These are phyloP conservation scores for Euwallacea similis DNA, from an alignment of 1,140 invertebrate genomes.

Conservation along the genomic window DNA sequence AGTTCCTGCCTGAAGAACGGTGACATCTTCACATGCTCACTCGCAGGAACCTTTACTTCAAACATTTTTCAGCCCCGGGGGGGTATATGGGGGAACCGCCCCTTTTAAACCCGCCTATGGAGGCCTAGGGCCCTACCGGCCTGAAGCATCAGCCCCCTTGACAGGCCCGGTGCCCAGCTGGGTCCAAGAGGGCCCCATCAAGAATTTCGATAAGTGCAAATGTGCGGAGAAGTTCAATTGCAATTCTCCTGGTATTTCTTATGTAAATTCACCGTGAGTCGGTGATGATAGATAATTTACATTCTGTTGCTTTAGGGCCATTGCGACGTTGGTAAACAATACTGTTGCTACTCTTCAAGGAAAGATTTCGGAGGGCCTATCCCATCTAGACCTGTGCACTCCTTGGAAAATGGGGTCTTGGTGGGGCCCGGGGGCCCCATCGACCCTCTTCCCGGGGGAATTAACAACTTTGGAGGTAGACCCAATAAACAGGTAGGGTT, in stretches of 20 bases:
- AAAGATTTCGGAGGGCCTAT: slow-evolving; percentile 48
- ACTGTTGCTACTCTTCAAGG: slow-evolving; percentile 57
- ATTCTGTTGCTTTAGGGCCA: slow-evolving; percentile 52
- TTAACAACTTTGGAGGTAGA: slow-evolving; percentile 8
- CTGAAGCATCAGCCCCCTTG: slow-evolving; percentile 43
- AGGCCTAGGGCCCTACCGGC: slow-evolving; percentile 30
- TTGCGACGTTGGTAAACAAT: slow-evolving; percentile 59
- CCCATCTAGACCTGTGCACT: slow-evolving; percentile 47
- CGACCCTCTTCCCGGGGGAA: slow-evolving; percentile 32
- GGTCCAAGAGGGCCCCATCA: slow-evolving; percentile 52
- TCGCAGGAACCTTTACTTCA: too few species aligned
- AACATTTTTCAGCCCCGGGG: slow-evolving; percentile 40
- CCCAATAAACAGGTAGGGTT: slow-evolving; percentile 23
- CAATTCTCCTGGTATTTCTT: slow-evolving; percentile 58
- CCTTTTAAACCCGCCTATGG: slow-evolving; percentile 20
- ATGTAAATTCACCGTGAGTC: slow-evolving; percentile 51
- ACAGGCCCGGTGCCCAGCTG: slow-evolving; percentile 56
- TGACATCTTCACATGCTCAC: neutral
- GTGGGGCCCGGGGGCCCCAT: slow-evolving; percentile 56
- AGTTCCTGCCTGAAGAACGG: slow-evolving; percentile 14
- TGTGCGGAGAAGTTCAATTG: slow-evolving; percentile 63
- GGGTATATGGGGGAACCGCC: slow-evolving; percentile 34
- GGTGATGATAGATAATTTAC: neutral
- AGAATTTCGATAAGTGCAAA: slow-evolving; percentile 58
- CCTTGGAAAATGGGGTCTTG: slow-evolving; percentile 55